These are phyloP conservation scores for Orthosia incerta DNA, from an alignment of 2,888 invertebrate genomes.

Conservation along the genomic window DNA sequence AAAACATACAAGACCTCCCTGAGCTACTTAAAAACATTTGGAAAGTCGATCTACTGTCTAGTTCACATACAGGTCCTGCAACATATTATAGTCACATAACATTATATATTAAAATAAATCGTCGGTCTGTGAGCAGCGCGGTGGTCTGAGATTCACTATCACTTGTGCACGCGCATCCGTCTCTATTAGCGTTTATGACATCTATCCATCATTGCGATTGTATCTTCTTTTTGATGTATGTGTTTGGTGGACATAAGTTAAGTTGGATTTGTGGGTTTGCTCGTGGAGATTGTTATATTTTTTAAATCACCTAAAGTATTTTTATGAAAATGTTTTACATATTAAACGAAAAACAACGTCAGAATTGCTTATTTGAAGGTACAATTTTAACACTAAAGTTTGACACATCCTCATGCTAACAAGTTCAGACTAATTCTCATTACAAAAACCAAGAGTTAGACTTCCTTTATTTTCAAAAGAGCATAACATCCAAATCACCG, in stretches of 20 bases:
- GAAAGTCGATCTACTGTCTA: constrained; percentile 40
- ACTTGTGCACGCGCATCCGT: constrained; percentile 45
- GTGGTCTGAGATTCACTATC: constrained; percentile 51
- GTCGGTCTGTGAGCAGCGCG: constrained; percentile 30
- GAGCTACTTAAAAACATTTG: constrained; percentile 7
- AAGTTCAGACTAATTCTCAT: too few species aligned
- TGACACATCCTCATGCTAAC: too few species aligned
- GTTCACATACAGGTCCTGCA: constrained; percentile 5
- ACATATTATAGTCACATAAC: constrained; percentile 13
- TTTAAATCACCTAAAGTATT: not conserved
- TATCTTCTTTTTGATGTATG: constrained; percentile 37
- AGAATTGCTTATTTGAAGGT: too few species aligned
- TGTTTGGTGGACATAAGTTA: not conserved
- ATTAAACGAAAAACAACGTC: too few species aligned
- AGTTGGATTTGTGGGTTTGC: not conserved
- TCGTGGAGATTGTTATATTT: not conserved
- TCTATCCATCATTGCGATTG: constrained; percentile 48
- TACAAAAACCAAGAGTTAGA: not conserved
- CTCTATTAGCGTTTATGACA: constrained; percentile 46
- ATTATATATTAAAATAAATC: constrained; percentile 31
- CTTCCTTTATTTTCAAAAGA: not conserved
- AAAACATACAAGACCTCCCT: not conserved
- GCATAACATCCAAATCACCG: not conserved
- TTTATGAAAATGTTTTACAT: not conserved
- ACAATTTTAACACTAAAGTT: too few species aligned